Evolutionary conservation across 37 sponge, comb jelly and placozoan genomes (phyloP), one percentile per base, ranked within the genome.

Genomic region (Beroe ovata): DNA sequence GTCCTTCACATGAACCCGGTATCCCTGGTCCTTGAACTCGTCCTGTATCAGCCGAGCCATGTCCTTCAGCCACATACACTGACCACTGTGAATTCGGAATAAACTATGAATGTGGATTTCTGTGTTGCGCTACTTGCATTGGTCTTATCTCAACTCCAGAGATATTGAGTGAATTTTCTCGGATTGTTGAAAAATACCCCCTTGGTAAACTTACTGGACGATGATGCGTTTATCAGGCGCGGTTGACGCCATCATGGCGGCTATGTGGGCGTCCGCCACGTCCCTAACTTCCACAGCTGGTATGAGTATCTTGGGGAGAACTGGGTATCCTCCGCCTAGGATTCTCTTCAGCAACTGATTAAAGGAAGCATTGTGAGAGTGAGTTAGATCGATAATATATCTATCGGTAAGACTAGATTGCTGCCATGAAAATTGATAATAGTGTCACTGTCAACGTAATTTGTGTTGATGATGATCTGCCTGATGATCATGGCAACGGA

Each of bases 271-370:
- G 14, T 88, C 90, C n/a, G 93, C 94, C 19, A 94, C 94, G 91
- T 96, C 97, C 28, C 97, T 90, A 0, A 96, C 95, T 59, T 96
- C 97, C 8, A 93, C 92, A 0, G 92, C 0, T 0, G 91, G 71
- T 20, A 91, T 64, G 69, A 40, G 59, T 58, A 93, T 29, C 30
- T 93, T 59, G 1, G 94, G 94, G 0, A 96, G 32, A 0, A 88
- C 91, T 4, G 93, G 89, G 38, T 92, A 28, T 25, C 92, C 88
- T 19, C 92, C 91, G 1, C 11, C 33, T 14, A 96, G 64, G 0
- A 96, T 11, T 23, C 20, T 25, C 54, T 20, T 0, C 8, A 94
- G 19, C 0, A 91, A 19, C n/a, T 34, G 60, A 19, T 23, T 60
- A 0, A 93, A 90, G 29, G 47, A n/a, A n/a, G n/a, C n/a, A n/a